Base-by-base conservation (phyloP, 2,113 vertebrate genomes). In the Pithys albifrons region DNA sequence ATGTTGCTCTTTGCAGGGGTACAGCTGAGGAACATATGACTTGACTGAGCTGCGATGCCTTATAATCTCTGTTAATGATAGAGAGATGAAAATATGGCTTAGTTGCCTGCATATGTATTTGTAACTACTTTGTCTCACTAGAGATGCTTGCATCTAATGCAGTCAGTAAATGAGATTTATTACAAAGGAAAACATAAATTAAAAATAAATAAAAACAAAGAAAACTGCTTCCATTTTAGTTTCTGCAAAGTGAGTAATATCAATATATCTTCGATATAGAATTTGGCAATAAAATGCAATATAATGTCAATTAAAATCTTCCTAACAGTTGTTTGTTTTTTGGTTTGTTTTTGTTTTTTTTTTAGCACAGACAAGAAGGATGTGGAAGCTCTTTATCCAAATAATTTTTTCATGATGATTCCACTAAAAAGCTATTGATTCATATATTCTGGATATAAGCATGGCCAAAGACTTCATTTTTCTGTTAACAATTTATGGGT, bases 1-100 rank as follows among this genome's bases (percentile, higher is more conserved):
- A 0, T 43, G 20, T 43, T 90, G 35, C 14, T 65, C 9, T 83
- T 59, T 5, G 1, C 35, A 64, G 35, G 1, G 3, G 2, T 20
- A 62, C 1, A 4, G 9, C 11, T 78, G 18, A 52, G 24, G 4
- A 71, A 51, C 27, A 78, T 45, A 31, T 62, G 0, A 77, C 20
- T 14, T 83, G 74, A 77, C 39, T 6, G 65, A 29, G 6, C 7
- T 31, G 17, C 80, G 79, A 51, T 46, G 23, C 3, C 29, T 85
- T 70, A 29, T 41, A 27, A 14, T 3, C 19, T 59, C 22, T 70
- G 4, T 58, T 55, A 87, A 17, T 72, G 29, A 43, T 12, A 58
- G 43, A 67, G 19, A 64, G 37, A 22, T 48, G 43, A 82, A 85
- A 88, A 85, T 58, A 61, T 22, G 0, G 51, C 7, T 65, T 82